Percentiles rank a stretch among this genome's conserved stretches.
phyloP scores from a whole-genome alignment of 1,140 invertebrate species.

The Drosophila tani region DNA sequence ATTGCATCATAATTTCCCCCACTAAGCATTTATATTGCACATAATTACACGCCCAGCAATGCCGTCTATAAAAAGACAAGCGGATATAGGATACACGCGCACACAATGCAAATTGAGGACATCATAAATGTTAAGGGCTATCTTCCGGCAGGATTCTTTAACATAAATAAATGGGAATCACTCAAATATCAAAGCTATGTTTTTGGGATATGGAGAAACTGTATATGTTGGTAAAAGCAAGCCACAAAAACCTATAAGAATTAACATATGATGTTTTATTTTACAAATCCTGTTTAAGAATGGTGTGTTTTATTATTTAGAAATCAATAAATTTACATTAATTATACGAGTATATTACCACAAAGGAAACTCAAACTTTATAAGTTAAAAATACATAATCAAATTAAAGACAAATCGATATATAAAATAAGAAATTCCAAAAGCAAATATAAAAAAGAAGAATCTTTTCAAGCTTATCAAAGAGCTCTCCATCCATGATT shows the following conservation, averaged over 20 bases:
- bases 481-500: not conserved
- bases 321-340: not conserved
- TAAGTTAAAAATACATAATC: not conserved
- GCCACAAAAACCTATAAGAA: not conserved
- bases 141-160: not conserved
- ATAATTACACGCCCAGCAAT: constrained; percentile 57
- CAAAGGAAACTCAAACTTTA: no score
- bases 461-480: constrained; percentile 14
- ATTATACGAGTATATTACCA: no score
- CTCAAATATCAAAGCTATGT: not conserved
- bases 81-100: constrained; percentile 35
- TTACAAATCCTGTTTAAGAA: not conserved
- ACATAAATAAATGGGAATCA: not conserved
- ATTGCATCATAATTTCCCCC: constrained; percentile 66
- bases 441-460: constrained; percentile 6
- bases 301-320: not conserved
- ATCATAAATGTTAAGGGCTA: constrained; percentile 13
- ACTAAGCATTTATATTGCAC: constrained; percentile 66
- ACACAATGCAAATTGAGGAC: constrained; percentile 42
- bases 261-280: no score
- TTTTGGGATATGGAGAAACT: not conserved
- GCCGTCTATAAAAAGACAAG: constrained; percentile 38
- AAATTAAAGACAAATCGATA: not conserved
- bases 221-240: not conserved
- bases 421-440: not conserved